Evolutionary conservation across 2,888 invertebrate species (phyloP).

Genomic region (Coleophora deauratella): DNA sequence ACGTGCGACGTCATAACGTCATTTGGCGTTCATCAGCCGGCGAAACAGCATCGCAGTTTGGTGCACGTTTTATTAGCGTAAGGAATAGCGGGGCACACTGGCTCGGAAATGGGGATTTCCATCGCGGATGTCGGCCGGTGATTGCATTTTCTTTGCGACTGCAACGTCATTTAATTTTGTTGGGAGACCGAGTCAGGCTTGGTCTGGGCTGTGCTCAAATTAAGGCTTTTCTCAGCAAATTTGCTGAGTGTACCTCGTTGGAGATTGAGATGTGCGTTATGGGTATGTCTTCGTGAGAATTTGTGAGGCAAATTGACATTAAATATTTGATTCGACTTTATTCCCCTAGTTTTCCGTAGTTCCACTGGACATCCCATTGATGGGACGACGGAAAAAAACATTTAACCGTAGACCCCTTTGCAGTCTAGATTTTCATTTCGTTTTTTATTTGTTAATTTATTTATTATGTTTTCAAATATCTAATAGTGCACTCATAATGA

Average conservation of each 20-base stretch:
- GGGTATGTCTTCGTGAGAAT: too few species aligned
- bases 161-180: conserved; percentile 66
- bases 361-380: too few species aligned
- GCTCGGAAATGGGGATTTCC: conserved; percentile 70
- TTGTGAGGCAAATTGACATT: too few species aligned
- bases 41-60: conserved; percentile 70
- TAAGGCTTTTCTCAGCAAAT: conserved; percentile 37
- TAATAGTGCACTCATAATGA: too few species aligned
- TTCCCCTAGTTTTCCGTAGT: too few species aligned
- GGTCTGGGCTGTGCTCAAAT: conserved; percentile 44
- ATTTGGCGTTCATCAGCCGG: conserved; percentile 72
- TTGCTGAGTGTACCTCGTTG: conserved; percentile 6
- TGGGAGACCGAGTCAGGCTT: conserved; percentile 29
- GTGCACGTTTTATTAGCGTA: conserved; percentile 74
- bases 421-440: too few species aligned
- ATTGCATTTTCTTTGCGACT: conserved; percentile 71
- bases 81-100: conserved; percentile 70
- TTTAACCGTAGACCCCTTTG: too few species aligned
- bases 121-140: conserved; percentile 60
- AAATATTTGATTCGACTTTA: too few species aligned
- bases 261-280: background rate
- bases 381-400: too few species aligned
- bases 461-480: too few species aligned
- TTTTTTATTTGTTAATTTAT: too few species aligned
- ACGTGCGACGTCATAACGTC: conserved; percentile 72